Evolutionary conservation across 2,113 vertebrate genomes (phyloP).

Genomic region (Zootoca vivipara): DNA sequence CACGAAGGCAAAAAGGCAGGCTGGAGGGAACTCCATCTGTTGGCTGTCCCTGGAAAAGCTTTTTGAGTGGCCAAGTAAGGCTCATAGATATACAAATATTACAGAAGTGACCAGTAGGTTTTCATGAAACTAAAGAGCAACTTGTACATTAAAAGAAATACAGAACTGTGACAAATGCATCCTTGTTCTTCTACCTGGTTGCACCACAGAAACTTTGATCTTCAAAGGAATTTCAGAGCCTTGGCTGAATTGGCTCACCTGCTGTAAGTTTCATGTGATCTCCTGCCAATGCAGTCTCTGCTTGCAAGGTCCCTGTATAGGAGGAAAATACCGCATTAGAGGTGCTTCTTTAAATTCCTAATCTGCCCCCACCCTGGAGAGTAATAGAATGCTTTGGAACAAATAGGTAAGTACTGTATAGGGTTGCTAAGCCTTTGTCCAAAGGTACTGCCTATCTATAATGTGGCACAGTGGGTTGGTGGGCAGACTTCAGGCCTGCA

Average conservation of each 20-base stretch:
- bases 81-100: not conserved
- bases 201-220: not conserved
- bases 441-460: not conserved
- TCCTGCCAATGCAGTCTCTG: slow-evolving; percentile 48
- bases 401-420: not conserved
- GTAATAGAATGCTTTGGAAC: not conserved
- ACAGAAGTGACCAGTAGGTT: not conserved
- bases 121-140: not conserved
- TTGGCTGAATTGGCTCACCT: slow-evolving; percentile 42
- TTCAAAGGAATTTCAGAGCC: not conserved
- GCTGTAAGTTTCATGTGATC: slow-evolving; percentile 42
- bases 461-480: not conserved
- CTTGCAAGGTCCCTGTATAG: slow-evolving; percentile 41
- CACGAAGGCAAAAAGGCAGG: not conserved
- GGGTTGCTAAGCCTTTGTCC: not conserved
- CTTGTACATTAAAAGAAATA: not conserved
- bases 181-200: not conserved
- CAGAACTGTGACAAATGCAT: not conserved
- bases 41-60: not conserved
- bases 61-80: not conserved
- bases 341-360: not conserved
- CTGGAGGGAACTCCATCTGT: not conserved
- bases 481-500: not conserved
- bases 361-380: not conserved
- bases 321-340: slow-evolving; percentile 1